These are phyloP conservation scores for Actenoides hombroni DNA, from an alignment of 2,113 vertebrate species.

Conservation along the genomic window DNA sequence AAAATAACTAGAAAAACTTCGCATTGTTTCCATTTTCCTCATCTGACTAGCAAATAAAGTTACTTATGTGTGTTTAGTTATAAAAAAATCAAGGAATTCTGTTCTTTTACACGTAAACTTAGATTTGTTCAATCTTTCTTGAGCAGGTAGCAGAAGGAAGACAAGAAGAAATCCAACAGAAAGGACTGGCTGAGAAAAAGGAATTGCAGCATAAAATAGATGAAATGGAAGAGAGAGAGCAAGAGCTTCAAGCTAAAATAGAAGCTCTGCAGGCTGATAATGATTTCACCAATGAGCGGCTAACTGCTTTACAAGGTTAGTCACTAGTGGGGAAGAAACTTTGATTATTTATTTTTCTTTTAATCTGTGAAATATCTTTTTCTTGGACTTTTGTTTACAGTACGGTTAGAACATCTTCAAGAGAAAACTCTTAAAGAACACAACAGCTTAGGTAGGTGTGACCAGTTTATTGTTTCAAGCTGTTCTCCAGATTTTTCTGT, in stretches of 20 bases:
- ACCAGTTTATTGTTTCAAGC: constrained; percentile 61
- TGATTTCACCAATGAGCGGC: constrained; percentile 96
- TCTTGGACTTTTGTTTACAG: constrained; percentile 90
- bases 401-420: constrained; percentile 97
- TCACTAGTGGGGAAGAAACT: constrained; percentile 46
- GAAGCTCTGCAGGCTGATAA: constrained; percentile 98
- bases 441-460: constrained; percentile 94
- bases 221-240: constrained; percentile 98
- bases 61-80: not conserved
- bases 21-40: not conserved
- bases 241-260: constrained; percentile 96
- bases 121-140: not conserved
- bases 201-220: constrained; percentile 91
- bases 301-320: constrained; percentile 93
- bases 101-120: not conserved
- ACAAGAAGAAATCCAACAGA: constrained; percentile 94
- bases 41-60: not conserved
- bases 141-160: constrained; percentile 87
- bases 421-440: constrained; percentile 98
- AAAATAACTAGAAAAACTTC: not conserved
- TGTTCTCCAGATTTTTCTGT: constrained; percentile 7
- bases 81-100: not conserved
- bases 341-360: constrained; percentile 58
- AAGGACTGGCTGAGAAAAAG: constrained; percentile 89
- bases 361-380: constrained; percentile 79